Conservation (phyloP, 2,888 invertebrate genomes). For the Synergus itoensis region DNA sequence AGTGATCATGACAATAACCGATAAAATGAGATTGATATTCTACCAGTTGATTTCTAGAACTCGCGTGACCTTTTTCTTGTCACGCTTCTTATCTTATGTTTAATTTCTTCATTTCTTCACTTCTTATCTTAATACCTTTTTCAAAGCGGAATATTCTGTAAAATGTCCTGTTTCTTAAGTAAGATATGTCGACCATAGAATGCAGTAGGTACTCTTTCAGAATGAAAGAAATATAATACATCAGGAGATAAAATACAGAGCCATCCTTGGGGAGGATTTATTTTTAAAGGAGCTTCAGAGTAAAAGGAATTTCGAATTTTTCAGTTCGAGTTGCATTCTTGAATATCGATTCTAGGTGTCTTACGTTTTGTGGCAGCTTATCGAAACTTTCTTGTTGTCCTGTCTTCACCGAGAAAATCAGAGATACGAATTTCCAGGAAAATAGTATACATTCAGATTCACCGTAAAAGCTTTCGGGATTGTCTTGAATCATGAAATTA, state of each 20-base stretch:
- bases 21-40: background rate
- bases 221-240: background rate
- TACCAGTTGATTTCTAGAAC: background rate
- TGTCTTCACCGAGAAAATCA: slow-evolving; percentile 51
- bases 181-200: too few species aligned
- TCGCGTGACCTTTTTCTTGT: background rate
- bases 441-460: slow-evolving; percentile 55
- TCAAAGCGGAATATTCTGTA: background rate
- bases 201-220: too few species aligned
- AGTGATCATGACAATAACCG: background rate
- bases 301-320: slow-evolving; percentile 50
- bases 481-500: background rate
- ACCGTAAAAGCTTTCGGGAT: slow-evolving; percentile 49
- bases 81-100: background rate
- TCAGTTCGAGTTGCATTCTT: slow-evolving; percentile 45
- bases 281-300: background rate
- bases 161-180: too few species aligned
- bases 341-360: slow-evolving; percentile 47
- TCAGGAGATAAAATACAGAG: background rate
- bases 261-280: background rate
- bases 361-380: slow-evolving; percentile 55
- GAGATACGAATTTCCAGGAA: slow-evolving; percentile 51
- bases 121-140: too few species aligned
- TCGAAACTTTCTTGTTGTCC: slow-evolving; percentile 52
- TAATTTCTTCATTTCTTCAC: background rate